Percentiles rank a stretch among this genome's conserved stretches.
Conservation (phyloP, 2,888 invertebrate genomes). For the Caenorhabditis doughertyi region DNA sequence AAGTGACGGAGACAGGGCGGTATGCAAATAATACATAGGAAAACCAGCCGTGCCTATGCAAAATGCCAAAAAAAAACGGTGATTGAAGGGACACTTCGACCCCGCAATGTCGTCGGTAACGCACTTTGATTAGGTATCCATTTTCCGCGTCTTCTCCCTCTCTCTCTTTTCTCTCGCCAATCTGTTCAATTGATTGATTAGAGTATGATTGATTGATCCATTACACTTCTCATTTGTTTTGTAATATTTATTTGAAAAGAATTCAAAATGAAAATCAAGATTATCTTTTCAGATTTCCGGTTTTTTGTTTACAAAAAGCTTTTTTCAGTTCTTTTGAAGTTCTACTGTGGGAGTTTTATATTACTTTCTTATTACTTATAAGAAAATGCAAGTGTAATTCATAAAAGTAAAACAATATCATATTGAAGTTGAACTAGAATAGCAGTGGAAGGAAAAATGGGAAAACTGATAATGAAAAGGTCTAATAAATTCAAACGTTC, state of each 20-base stretch:
- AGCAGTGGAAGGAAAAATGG: too few relatives aligned
- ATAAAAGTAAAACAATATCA: too few relatives aligned
- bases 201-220: constrained; percentile 54
- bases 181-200: constrained; percentile 60
- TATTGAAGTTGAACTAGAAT: too few relatives aligned
- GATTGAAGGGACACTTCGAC: constrained; percentile 34
- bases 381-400: too few relatives aligned
- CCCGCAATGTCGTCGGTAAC: constrained; percentile 27
- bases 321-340: background rate
- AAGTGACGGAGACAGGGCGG: constrained; percentile 13
- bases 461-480: too few relatives aligned
- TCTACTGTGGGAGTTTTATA: too few relatives aligned
- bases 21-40: constrained; percentile 32
- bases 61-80: constrained; percentile 33
- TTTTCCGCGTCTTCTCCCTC: background rate
- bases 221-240: constrained; percentile 35
- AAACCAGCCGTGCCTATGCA: constrained; percentile 18
- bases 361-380: too few relatives aligned
- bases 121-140: constrained; percentile 54
- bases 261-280: background rate
- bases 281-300: too few relatives aligned
- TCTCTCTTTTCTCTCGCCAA: constrained; percentile 14
- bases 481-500: too few relatives aligned
- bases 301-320: background rate
- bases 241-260: constrained; percentile 30